A percentile compares a stretch with the other conserved stretches of the same genome.
These are phyloP conservation scores for Lucifuga dentata DNA, from an alignment of 2,113 vertebrate genomes.

Conservation along the genomic window DNA sequence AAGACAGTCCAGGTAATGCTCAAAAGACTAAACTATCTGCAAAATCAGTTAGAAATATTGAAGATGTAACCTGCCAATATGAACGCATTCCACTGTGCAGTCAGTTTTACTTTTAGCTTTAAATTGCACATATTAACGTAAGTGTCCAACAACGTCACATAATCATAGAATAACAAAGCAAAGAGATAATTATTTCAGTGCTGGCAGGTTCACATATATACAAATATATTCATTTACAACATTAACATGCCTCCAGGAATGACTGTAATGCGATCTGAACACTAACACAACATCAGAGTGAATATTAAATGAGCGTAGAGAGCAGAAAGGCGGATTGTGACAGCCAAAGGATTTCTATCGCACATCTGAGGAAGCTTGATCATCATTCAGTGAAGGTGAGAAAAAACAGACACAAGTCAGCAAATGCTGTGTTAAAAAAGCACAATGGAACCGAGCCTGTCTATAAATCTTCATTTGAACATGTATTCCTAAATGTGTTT, in stretches of 20 bases:
- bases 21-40: too few species aligned
- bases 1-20: too few species aligned
- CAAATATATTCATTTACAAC: constrained; percentile 21
- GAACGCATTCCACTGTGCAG: too few species aligned
- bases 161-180: constrained; percentile 6
- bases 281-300: background rate
- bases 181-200: too few species aligned
- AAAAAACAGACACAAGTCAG: constrained; percentile 32
- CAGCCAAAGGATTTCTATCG: constrained; percentile 21
- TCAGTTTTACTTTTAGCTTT: background rate
- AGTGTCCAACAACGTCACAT: background rate
- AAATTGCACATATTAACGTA: background rate
- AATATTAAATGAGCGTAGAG: background rate
- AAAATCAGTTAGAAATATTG: background rate
- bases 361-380: background rate
- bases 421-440: constrained; percentile 21
- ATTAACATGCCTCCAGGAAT: constrained; percentile 16
- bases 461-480: background rate
- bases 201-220: too few species aligned
- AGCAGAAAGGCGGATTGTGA: constrained; percentile 36
- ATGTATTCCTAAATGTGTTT: constrained; percentile 21
- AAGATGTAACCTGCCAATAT: too few species aligned
- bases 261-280: constrained; percentile 8
- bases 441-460: background rate
- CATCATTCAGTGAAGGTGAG: constrained; percentile 12